A percentile compares a stretch with the other conserved stretches of the same genome.
Evolutionary conservation across 92 coral and sea anemone species (phyloP).

Genomic region (Palythoa caribaeorum): DNA sequence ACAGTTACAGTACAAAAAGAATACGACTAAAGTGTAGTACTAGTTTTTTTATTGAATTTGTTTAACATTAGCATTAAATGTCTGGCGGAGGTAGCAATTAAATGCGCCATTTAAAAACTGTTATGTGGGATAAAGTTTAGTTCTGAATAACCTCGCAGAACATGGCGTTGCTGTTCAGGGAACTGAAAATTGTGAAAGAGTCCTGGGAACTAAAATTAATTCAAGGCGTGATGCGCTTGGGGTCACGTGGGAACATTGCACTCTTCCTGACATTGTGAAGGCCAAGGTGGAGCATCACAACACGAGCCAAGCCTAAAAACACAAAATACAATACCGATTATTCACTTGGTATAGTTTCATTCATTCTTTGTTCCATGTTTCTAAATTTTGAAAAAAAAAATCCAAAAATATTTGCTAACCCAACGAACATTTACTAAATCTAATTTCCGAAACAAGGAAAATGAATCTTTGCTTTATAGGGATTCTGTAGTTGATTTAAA

Average conservation of each 20-base stretch:
- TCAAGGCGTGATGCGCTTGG: conserved; percentile 98
- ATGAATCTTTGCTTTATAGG: too few species aligned
- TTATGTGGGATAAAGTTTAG: background rate
- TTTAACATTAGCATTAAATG: background rate
- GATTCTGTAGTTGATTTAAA: too few species aligned
- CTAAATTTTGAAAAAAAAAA: too few species aligned
- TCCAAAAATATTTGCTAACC: too few species aligned
- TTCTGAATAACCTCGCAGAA: background rate
- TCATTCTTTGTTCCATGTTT: background rate
- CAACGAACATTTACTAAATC: too few species aligned
- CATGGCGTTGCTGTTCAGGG: background rate
- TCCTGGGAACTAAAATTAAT: background rate
- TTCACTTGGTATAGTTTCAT: background rate
- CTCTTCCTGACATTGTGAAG: conserved; percentile 93
- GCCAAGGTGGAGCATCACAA: conserved; percentile 95
- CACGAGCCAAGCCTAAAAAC: conserved; percentile 93
- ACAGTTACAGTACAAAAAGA: too few species aligned
- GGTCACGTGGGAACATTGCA: conserved; percentile 99
- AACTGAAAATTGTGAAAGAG: background rate
- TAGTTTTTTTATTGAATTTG: background rate
- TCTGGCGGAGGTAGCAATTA: background rate
- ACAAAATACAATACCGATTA: background rate
- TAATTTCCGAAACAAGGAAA: too few species aligned
- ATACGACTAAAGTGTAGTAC: background rate
- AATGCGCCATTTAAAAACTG: background rate